Evolutionary conservation across 2,797 vertebrate species (phyloP).

Genomic region (Mico argentatus): DNA sequence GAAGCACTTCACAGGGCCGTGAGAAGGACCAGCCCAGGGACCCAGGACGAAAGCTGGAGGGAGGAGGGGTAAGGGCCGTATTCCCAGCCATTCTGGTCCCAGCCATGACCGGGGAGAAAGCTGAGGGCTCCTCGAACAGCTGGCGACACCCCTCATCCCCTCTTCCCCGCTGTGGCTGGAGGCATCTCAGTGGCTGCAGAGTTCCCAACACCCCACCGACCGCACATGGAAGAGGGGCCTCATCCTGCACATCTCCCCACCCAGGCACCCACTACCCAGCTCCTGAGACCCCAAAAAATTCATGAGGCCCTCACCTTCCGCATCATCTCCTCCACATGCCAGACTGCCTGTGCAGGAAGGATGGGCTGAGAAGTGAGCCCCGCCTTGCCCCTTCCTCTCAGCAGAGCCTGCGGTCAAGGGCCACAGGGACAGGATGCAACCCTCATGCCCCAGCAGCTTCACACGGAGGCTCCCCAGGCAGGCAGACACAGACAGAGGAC

Average conservation of each 20-base stretch:
- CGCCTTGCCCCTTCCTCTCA: not conserved
- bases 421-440: slow-evolving; percentile 58
- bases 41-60: accelerated
- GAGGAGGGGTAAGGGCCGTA: not conserved
- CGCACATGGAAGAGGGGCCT: not conserved
- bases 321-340: not conserved
- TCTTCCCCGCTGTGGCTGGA: not conserved
- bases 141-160: accelerated
- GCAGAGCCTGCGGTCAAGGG: slow-evolving; percentile 18
- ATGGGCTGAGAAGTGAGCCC: not conserved
- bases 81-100: not conserved
- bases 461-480: not conserved
- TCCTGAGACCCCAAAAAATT: not conserved
- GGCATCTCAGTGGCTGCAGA: not conserved
- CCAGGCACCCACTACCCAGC: not conserved
- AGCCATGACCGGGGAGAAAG: not conserved
- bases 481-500: not conserved
- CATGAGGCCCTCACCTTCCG: slow-evolving; percentile 46
- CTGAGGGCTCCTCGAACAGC: not conserved
- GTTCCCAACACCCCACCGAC: not conserved
- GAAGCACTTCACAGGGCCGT: not conserved
- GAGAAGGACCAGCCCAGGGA: not conserved
- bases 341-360: not conserved
- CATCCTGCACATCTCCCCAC: not conserved
- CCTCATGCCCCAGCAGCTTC: not conserved